Evolutionary conservation across 2,797 vertebrate species (phyloP), one percentile per base, ranked within the genome.

Genomic region (Neopelma chrysocephalum): DNA sequence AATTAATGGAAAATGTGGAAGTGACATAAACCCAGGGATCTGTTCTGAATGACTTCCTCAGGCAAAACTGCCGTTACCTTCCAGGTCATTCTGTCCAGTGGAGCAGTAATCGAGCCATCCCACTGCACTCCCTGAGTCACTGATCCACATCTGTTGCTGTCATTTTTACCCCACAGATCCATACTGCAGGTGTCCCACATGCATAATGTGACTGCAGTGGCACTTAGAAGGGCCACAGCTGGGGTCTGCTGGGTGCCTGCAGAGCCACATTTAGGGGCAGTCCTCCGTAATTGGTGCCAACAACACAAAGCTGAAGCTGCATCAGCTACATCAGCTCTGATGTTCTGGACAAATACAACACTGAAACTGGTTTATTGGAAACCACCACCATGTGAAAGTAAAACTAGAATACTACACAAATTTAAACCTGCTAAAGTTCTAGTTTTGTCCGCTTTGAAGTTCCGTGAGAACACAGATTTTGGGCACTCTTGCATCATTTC

Each of bases 201-300:
- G 7, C 11, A 9, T 0, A 11, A 2, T 0, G 50, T 5, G 40
- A n/a, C 3, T 4, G 43, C 2, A 7, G 48, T 38, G 64, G 50
- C 43, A 23, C 48, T 4, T 7, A 56, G 36, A 62, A 11, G 36
- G 40, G 42, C 18, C 60, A 7, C 0, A 4, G 14, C 26, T 15
- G 10, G 29, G 27, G 2, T 6, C 60, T 56, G 50, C 15, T 32
- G 14, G 16, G 1, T 31, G 18, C 43, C 68, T 71, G 66, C 53
- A 58, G 27, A 34, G 25, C 5, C 50, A 6, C 62, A 0, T 11
- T 34, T 13, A 29, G 71, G 27, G 50, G 23, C 36, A 47, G 31
- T 5, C 4, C 21, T 40, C 5, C 6, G 31, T 12, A 29, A 48
- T 0, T 3, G 48, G 38, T 20, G 40, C 40, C n/a, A 36, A 5